phyloP scores from a whole-genome alignment of 2,888 invertebrate genomes.

The Zygogramma bicolorata region DNA sequence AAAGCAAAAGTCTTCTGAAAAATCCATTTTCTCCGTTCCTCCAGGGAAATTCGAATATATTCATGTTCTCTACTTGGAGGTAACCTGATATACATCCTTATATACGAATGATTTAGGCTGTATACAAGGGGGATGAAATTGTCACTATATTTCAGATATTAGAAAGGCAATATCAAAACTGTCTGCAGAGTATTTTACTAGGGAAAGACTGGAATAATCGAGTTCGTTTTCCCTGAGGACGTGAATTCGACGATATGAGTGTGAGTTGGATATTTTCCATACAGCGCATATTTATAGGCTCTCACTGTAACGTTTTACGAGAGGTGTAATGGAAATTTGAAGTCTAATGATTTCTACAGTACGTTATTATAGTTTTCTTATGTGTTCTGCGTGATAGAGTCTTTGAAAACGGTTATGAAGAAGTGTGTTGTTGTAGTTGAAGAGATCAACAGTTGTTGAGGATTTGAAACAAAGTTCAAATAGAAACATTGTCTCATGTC shows the following conservation, averaged over 20 bases:
- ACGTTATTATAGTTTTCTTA: no score
- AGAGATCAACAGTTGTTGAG: no score
- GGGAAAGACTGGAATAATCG: constrained; percentile 56
- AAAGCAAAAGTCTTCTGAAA: constrained; percentile 56
- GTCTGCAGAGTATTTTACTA: constrained; percentile 54
- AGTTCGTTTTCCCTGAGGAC: constrained; percentile 50
- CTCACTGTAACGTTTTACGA: no score
- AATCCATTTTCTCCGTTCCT: constrained; percentile 61
- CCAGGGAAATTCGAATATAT: constrained; percentile 65
- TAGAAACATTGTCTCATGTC: no score
- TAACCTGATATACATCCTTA: constrained; percentile 60
- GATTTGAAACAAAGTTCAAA: no score
- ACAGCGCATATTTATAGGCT: no score
- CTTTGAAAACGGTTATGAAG: no score
- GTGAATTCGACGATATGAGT: background rate
- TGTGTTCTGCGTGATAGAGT: no score
- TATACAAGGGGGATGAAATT: constrained; percentile 32
- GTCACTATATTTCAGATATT: constrained; percentile 49
- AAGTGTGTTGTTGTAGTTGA: no score
- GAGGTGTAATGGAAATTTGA: background rate
- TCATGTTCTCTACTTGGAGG: constrained; percentile 58
- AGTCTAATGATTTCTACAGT: no score
- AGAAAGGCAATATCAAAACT: constrained; percentile 62
- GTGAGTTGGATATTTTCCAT: background rate
- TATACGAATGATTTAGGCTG: constrained; percentile 45